A percentile compares a stretch with the other conserved stretches of the same genome.
Conservation (phyloP, 2,888 invertebrate genomes). For the Gnatocerus cornutus region DNA sequence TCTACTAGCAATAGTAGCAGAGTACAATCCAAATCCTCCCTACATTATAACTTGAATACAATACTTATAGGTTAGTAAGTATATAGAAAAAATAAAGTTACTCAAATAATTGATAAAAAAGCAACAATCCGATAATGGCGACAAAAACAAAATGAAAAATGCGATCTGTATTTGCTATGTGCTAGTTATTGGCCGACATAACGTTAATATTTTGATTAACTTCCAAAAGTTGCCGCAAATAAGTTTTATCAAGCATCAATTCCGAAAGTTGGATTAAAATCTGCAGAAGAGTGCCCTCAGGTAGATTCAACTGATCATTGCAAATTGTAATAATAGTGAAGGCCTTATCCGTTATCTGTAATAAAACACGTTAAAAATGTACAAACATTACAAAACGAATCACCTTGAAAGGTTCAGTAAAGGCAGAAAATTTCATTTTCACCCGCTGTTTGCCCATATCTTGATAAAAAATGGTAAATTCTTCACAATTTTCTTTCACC, state of each 20-base stretch:
- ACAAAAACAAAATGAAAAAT: constrained; percentile 21
- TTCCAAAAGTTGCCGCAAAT: constrained; percentile 83
- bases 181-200: constrained; percentile 83
- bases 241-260: constrained; percentile 81
- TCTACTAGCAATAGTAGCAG: constrained; percentile 52
- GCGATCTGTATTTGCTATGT: constrained; percentile 58
- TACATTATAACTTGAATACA: not conserved
- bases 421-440: constrained; percentile 84
- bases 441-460: constrained; percentile 79
- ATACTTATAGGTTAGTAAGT: constrained; percentile 1
- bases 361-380: constrained; percentile 40
- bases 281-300: constrained; percentile 75
- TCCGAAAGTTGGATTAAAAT: constrained; percentile 79
- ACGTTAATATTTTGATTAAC: constrained; percentile 88
- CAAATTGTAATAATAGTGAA: constrained; percentile 79
- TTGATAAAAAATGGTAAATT: constrained; percentile 88
- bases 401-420: constrained; percentile 68
- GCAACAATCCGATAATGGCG: constrained; percentile 21
- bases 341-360: constrained; percentile 77
- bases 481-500: constrained; percentile 74
- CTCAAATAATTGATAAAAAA: constrained; percentile 22
- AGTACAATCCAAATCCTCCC: constrained; percentile 32
- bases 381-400: constrained; percentile 11
- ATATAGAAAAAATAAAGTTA: constrained; percentile 15
- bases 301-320: constrained; percentile 82